Evolutionary conservation across 2,888 invertebrate species (phyloP).

Genomic region (Phasia obesa): DNA sequence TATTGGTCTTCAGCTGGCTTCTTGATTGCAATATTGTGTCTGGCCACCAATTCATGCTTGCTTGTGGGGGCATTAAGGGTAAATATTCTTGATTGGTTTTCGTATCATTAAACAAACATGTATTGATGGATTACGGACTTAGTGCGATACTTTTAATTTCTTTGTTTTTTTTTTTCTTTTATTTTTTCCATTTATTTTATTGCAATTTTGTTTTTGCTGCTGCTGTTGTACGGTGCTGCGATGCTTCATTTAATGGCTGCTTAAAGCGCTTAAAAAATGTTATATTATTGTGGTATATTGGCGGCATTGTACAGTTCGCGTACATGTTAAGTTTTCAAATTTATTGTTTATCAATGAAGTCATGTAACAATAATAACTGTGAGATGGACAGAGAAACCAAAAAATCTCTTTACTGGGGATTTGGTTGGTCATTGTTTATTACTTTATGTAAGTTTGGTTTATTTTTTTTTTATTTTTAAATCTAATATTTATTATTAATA

Average conservation of each 20-base stretch:
- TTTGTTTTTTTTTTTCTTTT: neutral
- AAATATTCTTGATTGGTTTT: neutral
- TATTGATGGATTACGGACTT: conserved; percentile 46
- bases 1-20: conserved; percentile 49
- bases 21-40: conserved; percentile 34
- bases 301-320: conserved; percentile 41
- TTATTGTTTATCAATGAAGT: conserved; percentile 45
- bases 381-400: conserved; percentile 7
- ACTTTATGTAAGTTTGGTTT: conserved; percentile 49
- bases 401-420: conserved; percentile 18
- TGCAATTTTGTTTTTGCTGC: neutral
- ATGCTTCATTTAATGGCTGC: neutral
- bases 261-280: conserved; percentile 9
- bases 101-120: neutral
- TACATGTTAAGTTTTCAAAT: conserved; percentile 46
- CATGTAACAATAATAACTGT: conserved; percentile 39
- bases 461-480: neutral
- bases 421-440: conserved; percentile 51
- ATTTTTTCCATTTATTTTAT: conserved; percentile 13
- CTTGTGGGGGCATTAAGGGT: conserved; percentile 31
- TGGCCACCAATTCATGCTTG: conserved; percentile 26
- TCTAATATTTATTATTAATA: neutral
- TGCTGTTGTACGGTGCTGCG: neutral
- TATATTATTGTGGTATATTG: conserved; percentile 51
- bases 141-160: neutral